phyloP scores from a whole-genome alignment of 2,888 invertebrate genomes.

The Muscina levida region DNA sequence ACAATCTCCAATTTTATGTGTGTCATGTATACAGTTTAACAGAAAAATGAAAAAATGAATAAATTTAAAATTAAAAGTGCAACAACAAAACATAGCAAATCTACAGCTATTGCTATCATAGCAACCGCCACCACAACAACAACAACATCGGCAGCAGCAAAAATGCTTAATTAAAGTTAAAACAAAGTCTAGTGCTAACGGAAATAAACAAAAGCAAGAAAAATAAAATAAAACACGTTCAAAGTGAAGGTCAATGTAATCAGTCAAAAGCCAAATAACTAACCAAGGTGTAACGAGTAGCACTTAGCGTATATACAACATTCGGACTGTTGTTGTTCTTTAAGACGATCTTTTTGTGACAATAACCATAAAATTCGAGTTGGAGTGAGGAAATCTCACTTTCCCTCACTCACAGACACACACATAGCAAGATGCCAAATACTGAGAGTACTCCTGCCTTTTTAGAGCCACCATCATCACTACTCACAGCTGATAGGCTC shows the following conservation, averaged over 20 bases:
- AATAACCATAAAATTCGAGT: constrained; percentile 7
- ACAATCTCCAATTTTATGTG: too few relatives aligned
- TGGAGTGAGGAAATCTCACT: too few relatives aligned
- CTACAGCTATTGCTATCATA: too few relatives aligned
- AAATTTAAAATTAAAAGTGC: constrained; percentile 40
- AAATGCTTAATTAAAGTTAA: constrained; percentile 25
- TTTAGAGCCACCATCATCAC: neutral
- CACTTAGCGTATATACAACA: constrained; percentile 13
- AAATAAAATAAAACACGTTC: constrained; percentile 70
- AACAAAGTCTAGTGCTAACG: neutral
- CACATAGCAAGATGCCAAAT: constrained; percentile 35
- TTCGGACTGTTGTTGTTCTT: neutral
- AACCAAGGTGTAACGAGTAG: too few relatives aligned
- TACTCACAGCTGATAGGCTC: neutral
- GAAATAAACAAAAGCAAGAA: constrained; percentile 53
- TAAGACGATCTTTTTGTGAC: neutral
- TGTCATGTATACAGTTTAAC: too few relatives aligned
- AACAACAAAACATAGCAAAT: constrained; percentile 15
- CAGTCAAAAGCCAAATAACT: too few relatives aligned
- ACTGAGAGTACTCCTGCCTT: neutral
- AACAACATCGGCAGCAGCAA: neutral
- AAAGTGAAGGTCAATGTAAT: constrained; percentile 76
- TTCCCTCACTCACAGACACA: neutral
- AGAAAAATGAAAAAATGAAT: constrained; percentile 30
- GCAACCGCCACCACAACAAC: too few relatives aligned